Percentiles rank a stretch among this genome's conserved stretches.
These are phyloP conservation scores for Oxygymnocypris stewartii DNA, from an alignment of 2,113 vertebrate species.

Conservation along the genomic window DNA sequence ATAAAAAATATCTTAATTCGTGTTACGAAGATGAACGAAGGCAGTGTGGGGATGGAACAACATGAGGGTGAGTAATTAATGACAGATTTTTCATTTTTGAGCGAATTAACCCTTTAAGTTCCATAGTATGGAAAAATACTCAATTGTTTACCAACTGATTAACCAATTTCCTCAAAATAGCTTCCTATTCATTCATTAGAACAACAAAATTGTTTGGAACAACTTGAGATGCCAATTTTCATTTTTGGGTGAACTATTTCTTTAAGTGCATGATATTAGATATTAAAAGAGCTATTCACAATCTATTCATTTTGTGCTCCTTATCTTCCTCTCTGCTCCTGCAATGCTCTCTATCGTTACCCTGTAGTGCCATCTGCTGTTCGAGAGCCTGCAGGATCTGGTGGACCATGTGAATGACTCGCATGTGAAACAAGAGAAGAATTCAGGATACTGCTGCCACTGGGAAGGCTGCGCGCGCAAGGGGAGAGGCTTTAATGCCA, in stretches of 20 bases:
- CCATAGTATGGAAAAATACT: too few species aligned
- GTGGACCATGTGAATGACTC: constrained; percentile 96
- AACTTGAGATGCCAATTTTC: too few species aligned
- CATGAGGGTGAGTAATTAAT: too few species aligned
- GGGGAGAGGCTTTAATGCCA: constrained; percentile 93
- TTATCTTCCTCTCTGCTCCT: not conserved
- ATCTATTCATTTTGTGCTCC: not conserved
- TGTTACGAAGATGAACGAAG: too few species aligned
- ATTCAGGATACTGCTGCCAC: constrained; percentile 92
- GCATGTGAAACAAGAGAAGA: constrained; percentile 94
- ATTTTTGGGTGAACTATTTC: not conserved
- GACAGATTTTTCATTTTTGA: too few species aligned
- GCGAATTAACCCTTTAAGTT: too few species aligned
- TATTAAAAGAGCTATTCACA: not conserved
- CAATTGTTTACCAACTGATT: too few species aligned
- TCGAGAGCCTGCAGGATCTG: constrained; percentile 90
- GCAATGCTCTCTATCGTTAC: constrained; percentile 6
- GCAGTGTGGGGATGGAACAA: too few species aligned
- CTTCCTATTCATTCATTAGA: too few species aligned
- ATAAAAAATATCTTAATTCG: too few species aligned
- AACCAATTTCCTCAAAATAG: too few species aligned
- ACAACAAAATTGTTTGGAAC: too few species aligned
- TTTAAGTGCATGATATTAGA: not conserved
- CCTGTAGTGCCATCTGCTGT: constrained; percentile 90
- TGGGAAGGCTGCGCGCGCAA: constrained; percentile 96